These are phyloP conservation scores for Aphelenchoides fujianensis DNA, from an alignment of 1,140 invertebrate species.

Conservation along the genomic window DNA sequence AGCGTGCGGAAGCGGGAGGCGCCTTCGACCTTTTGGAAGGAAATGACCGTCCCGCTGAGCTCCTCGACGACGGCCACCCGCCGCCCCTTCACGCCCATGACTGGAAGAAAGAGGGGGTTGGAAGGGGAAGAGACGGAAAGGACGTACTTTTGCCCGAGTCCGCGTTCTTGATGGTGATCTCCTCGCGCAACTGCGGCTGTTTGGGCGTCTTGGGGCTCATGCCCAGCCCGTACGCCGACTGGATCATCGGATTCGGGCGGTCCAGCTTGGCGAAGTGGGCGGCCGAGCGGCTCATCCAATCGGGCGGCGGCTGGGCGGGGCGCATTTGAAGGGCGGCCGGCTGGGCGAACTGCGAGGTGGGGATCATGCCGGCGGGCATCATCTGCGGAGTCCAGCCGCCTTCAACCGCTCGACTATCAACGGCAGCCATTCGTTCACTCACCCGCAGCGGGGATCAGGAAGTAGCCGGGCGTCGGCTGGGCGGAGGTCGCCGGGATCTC, in stretches of 20 bases:
- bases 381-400: conserved; percentile 24
- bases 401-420: no score
- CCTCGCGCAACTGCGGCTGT: conserved; percentile 39
- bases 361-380: not conserved
- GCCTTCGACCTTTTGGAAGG: conserved; percentile 79
- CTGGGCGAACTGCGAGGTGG: conserved; percentile 5
- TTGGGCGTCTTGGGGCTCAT: conserved; percentile 27
- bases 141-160: conserved; percentile 53
- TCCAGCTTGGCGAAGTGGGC: conserved; percentile 15
- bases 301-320: conserved; percentile 23
- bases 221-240: not conserved
- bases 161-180: conserved; percentile 44
- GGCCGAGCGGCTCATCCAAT: conserved; percentile 25
- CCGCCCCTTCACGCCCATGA: conserved; percentile 96
- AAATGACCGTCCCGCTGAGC: conserved; percentile 92
- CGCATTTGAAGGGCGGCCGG: conserved; percentile 14
- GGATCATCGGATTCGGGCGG: not conserved
- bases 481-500: no score
- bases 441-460: conserved; percentile 44
- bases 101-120: no score
- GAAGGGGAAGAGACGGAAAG: no score
- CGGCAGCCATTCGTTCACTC: no score
- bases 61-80: conserved; percentile 95
- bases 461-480: conserved; percentile 38
- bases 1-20: conserved; percentile 47